Percentiles rank a stretch among this genome's conserved stretches.
phyloP scores from a whole-genome alignment of 2,113 vertebrate species.

The Melanerpes formicivorus region DNA sequence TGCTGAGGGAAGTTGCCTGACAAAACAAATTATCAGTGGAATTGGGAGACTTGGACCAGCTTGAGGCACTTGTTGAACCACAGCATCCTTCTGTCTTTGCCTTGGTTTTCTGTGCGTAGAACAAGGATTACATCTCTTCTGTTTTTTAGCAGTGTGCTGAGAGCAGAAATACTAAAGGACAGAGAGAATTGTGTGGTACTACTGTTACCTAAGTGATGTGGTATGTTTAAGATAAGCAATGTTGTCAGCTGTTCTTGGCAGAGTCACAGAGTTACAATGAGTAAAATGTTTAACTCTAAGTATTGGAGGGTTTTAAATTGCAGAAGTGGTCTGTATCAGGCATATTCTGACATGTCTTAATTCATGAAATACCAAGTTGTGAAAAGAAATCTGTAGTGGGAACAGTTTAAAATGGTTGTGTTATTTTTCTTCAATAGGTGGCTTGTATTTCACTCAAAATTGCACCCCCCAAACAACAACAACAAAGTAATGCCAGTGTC shows the following conservation, averaged over 20 bases:
- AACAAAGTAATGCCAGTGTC: background rate
- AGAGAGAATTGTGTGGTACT: background rate
- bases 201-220: slow-evolving; percentile 20
- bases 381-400: background rate
- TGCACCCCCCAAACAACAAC: background rate
- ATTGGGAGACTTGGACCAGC: background rate
- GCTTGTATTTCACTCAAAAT: background rate
- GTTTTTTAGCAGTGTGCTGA: background rate
- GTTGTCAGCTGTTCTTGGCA: slow-evolving; percentile 33
- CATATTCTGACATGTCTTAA: background rate
- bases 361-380: background rate
- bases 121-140: background rate
- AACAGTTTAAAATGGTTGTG: background rate
- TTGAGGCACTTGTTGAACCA: slow-evolving; percentile 34
- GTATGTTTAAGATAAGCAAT: slow-evolving; percentile 30
- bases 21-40: slow-evolving; percentile 7
- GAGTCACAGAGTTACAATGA: background rate
- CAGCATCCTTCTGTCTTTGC: slow-evolving; percentile 10
- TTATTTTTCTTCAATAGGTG: background rate
- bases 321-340: background rate
- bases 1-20: slow-evolving; percentile 1
- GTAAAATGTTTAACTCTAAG: slow-evolving; percentile 2
- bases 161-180: background rate
- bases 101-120: background rate
- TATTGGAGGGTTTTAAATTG: background rate